Evolutionary conservation across 2,797 vertebrate genomes (phyloP).

Genomic region (Halcyon leucocephala): DNA sequence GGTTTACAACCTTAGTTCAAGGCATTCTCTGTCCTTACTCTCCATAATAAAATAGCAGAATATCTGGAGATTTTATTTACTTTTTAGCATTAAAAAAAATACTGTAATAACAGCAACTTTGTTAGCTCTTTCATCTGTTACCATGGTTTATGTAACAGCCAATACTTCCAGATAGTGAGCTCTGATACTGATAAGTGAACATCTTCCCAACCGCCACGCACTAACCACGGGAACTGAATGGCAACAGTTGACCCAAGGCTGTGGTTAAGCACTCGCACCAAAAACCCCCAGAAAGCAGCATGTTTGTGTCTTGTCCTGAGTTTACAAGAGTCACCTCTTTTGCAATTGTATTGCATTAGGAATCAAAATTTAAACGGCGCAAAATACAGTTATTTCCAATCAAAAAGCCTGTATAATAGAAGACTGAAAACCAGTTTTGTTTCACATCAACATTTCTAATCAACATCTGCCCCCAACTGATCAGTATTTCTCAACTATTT

Average conservation of each 20-base stretch:
- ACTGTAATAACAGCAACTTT: not conserved
- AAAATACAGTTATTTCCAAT: not conserved
- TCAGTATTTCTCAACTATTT: not conserved
- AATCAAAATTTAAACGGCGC: not conserved
- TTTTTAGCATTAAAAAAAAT: not conserved
- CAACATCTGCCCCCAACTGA: not conserved
- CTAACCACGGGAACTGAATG: not conserved
- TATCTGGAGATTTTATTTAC: not conserved
- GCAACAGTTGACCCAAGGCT: not conserved
- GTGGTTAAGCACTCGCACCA: not conserved
- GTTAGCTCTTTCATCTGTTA: not conserved
- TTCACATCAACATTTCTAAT: not conserved
- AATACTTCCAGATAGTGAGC: not conserved
- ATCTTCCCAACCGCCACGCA: not conserved
- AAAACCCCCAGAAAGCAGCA: not conserved
- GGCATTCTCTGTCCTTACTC: not conserved
- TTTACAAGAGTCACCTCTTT: not conserved
- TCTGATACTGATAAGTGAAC: not conserved
- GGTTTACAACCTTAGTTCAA: not conserved
- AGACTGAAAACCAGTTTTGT: not conserved
- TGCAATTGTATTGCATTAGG: not conserved
- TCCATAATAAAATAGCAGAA: accelerated
- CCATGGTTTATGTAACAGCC: not conserved
- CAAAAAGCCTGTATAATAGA: not conserved
- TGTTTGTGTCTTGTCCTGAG: accelerated